A percentile compares a stretch with the other conserved stretches of the same genome.
Evolutionary conservation across 2,797 vertebrate genomes (phyloP).

Genomic region (Synanceia verrucosa): DNA sequence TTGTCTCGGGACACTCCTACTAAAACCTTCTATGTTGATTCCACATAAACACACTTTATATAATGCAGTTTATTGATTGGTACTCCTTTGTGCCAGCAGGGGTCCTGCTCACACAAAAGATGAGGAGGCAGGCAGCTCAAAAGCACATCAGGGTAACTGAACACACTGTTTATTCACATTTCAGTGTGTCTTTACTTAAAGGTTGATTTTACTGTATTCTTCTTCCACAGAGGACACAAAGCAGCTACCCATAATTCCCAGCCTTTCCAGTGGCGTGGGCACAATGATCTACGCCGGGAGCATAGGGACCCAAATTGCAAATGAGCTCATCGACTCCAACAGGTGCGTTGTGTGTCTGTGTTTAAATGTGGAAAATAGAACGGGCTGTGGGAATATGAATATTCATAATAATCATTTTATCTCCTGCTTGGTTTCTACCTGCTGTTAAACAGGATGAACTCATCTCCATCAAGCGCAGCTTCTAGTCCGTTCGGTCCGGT

Average conservation of each 20-base stretch:
- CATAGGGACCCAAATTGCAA: constrained; percentile 94
- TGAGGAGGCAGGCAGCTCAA: constrained; percentile 55
- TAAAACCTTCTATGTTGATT: background rate
- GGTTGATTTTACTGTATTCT: constrained; percentile 12
- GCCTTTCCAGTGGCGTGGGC: constrained; percentile 87
- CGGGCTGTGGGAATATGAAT: no score
- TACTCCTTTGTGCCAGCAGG: constrained; percentile 55
- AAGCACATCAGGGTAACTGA: constrained; percentile 61
- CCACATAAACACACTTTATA: background rate
- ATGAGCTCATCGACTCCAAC: constrained; percentile 91
- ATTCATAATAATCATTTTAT: background rate
- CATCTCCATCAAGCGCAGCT: constrained; percentile 89
- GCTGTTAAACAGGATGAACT: constrained; percentile 78
- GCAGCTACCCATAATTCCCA: constrained; percentile 87
- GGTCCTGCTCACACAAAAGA: constrained; percentile 51
- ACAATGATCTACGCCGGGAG: constrained; percentile 92
- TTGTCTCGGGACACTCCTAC: no score
- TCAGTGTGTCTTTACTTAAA: background rate
- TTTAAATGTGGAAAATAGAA: no score
- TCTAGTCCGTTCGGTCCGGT: constrained; percentile 85
- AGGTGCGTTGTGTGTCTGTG: constrained; percentile 74
- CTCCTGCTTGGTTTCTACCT: background rate
- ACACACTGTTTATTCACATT: background rate
- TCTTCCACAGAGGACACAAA: constrained; percentile 84
- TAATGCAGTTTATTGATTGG: background rate